Base-by-base conservation (phyloP, 2,888 invertebrate species). In the Metacarcinus magister region DNA sequence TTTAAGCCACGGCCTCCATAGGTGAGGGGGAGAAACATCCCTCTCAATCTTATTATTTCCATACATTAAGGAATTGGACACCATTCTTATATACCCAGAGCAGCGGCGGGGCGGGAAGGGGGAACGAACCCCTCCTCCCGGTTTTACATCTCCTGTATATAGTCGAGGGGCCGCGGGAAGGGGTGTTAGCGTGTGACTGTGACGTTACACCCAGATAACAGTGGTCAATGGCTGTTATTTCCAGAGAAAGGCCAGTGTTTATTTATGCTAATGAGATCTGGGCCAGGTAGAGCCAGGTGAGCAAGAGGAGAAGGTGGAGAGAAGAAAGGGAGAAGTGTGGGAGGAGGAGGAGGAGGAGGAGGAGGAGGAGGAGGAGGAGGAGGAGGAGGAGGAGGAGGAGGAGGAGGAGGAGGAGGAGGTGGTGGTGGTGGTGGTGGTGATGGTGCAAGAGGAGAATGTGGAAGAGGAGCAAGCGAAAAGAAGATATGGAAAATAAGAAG, bases 131-230 rank as follows among this genome's bases (percentile, higher is more conserved):
- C 28, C 32, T 82, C 82, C 82, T 82, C 82, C 82, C 82, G 82
- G 82, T 82, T 82, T 82, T 82, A 82, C 82, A 82, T 82, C 82
- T 82, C 82, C 82, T 7, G 82, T 32, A 82, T 82, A 82, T 82
- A 82, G 82, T 0, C 82, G 82, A 82, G 82, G 82, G 32, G 32
- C 32, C 32, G 82, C 67, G 67, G 82, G 82, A 82, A 82, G 82
- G 82, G 82, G 82, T 82, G 82, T 82, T 82, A 82, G 82, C 82
- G 82, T 82, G 82, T 82, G 82, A 82, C 82, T 82, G 82, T 82
- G 82, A 82, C 82, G 82, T 82, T 82, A 82, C 82, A 82, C 82
- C 82, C 82, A 82, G 82, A 82, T 82, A 82, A 82, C 82, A 82
- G 82, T 82, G 82, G 82, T 82, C 82, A 82, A 82, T 82, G 82